Base-by-base conservation (phyloP, 2,797 vertebrate genomes). In the Loriculus beryllinus region DNA sequence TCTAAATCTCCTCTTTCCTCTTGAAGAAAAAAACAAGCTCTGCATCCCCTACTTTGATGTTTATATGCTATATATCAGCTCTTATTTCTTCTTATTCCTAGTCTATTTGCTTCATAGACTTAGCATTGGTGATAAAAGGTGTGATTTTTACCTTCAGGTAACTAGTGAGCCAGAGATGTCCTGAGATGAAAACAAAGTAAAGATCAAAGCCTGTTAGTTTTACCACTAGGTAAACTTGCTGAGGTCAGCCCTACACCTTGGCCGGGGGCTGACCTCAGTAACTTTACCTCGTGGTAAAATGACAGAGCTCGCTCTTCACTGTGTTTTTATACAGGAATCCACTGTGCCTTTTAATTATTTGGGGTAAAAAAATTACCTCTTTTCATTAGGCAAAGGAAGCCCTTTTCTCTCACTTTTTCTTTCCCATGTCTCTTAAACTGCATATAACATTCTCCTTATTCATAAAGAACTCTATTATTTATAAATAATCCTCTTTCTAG, bases 81-180 rank as follows among this genome's bases (percentile, higher is more conserved):
- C 82, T 88, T 29, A 39, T 82, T 95, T 92, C 77, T 76, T 69
- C 81, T 79, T 92, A 70, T 65, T 92, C 52, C 57, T 21, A 54
- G 40, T 51, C 47, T 78, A 47, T 86, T 93, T 90, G 43, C 48
- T 93, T 82, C 86, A 78, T 22, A 87, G 82, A 52, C 26, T 78
- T 83, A 80, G 40, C n/a, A 91, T 65, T 71, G 71, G 78, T 86
- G 82, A 89, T 89, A 89, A 96, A 48, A 85, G 45, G 68, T 80
- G 71, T 85, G 89, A 93, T 88, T 95, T 94, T 93, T 96, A 90
- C 87, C 79, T 92, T 75, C 35, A 71, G 71, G 82, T 95, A 92
- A 91, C 68, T 64, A 93, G 57, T 23, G 75, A 86, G 87, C 29
- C 80, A 52, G 57, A 93, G 65, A 45, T 92, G 60, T 90, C 65